phyloP scores from a whole-genome alignment of 2,113 vertebrate genomes.

The Camelus bactrianus region DNA sequence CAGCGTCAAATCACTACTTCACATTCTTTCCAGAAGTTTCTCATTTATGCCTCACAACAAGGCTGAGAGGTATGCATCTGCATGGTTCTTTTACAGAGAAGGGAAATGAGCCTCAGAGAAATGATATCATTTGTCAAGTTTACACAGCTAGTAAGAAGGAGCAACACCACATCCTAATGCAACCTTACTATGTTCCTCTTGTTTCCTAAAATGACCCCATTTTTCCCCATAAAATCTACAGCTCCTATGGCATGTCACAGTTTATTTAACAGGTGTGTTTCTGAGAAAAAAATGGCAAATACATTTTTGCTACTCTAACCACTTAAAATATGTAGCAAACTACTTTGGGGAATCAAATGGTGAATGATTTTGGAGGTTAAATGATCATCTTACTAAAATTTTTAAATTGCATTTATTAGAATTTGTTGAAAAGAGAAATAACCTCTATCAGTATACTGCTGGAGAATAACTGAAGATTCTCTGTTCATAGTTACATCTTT shows the following conservation, averaged over 20 bases:
- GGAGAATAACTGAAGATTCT: not conserved
- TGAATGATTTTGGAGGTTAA: not conserved
- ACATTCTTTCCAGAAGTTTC: not conserved
- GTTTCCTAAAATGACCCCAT: not conserved
- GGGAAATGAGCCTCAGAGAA: conserved; percentile 7
- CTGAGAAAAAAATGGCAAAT: not conserved
- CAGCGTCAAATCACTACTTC: not conserved
- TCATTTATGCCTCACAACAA: not conserved
- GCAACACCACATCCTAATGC: not conserved
- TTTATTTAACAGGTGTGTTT: not conserved
- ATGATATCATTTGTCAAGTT: not conserved
- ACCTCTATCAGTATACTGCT: not conserved
- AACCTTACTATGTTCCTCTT: not conserved
- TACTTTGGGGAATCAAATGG: not conserved
- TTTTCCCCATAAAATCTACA: not conserved
- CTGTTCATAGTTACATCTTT: not conserved
- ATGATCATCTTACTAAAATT: not conserved
- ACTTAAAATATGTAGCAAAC: not conserved
- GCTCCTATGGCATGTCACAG: not conserved
- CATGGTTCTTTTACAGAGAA: not conserved
- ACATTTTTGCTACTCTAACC: not conserved
- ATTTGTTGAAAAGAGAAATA: not conserved
- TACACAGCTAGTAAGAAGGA: not conserved
- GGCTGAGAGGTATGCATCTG: not conserved
- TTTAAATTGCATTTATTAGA: conserved; percentile 17